Evolutionary conservation across 2,888 invertebrate species (phyloP), one percentile per base, ranked within the genome.

Genomic region (Dorcus hopei): DNA sequence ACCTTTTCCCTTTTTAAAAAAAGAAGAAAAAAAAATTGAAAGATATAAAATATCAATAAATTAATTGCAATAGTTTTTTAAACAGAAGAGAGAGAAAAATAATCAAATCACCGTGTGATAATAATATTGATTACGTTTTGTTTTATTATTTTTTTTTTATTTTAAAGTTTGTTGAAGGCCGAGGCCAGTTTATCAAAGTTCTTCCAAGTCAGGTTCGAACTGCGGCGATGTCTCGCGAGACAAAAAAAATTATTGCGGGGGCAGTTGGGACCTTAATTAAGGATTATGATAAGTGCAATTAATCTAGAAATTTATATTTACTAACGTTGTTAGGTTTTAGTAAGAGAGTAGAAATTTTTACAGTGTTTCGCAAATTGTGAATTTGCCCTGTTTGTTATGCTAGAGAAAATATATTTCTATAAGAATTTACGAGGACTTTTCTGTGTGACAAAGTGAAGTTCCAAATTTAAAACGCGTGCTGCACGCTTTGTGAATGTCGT

Each of bases 181-280:
- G 61, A 72, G 76, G 77, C 77, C 78, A 77, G 76, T 77, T 77
- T 69, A 70, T 76, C 77, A 74, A 69, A 69, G 78, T 77, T 77
- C 78, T 78, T 78, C 78, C 77, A 76, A 55, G 64, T 61, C 65
- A 64, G 65, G 67, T 62, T 61, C 61, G 47, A 52, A 59, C 64
- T 60, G 65, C 54, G 51, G 40, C 41, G 42, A 54, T 33, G 49
- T 33, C 26, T 33, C 26, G 26, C 26, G 47, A 48, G 51, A 42
- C 55, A 47, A 54, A 43, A 19, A 45, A 43, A 41, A 41, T 42
- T 40, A 54, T 54, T 23, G 38, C 50, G 40, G 51, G 43, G 57
- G 52, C 61, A 59, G 63, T 55, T 38, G 42, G 60, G 51, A 60
- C 66, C 65, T 66, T 66, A 67, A 61, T 63, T 68, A 70, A 73